Conservation (phyloP, 2,888 invertebrate species). For the Agrilus mali region DNA sequence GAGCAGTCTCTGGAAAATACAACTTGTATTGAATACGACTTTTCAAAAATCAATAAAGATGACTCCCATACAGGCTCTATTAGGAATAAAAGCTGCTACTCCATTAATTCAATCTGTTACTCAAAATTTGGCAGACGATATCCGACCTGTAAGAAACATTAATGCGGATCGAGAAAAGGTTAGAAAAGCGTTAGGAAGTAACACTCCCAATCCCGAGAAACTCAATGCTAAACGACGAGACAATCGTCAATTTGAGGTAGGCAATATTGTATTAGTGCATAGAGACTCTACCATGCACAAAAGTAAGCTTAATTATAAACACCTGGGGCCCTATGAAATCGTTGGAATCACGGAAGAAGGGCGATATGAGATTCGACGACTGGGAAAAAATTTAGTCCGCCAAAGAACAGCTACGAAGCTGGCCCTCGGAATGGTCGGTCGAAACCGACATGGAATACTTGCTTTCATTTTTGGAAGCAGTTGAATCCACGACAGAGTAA, state of each 20-base stretch:
- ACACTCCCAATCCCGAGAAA: conserved; percentile 3
- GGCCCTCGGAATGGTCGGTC: conserved; percentile 9
- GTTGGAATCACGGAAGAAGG: conserved; percentile 3
- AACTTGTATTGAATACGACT: conserved; percentile 4
- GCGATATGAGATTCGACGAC: conserved; percentile 8
- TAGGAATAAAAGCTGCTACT: conserved; percentile 4
- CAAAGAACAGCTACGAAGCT: conserved; percentile 8
- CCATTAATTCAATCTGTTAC: conserved; percentile 14
- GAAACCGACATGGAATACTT: conserved; percentile 1
- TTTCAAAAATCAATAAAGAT: conserved; percentile 2
- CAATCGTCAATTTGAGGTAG: conserved; percentile 7
- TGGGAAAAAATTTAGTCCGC: conserved; percentile 8
- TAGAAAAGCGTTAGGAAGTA: conserved; percentile 1
- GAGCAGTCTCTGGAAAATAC: conserved; percentile 6
- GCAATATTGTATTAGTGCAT: conserved; percentile 15
- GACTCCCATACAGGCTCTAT: background rate
- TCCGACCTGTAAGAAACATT: conserved; percentile 10
- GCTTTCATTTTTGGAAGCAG: background rate
- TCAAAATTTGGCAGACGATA: conserved; percentile 8
- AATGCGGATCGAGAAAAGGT: conserved; percentile 8
- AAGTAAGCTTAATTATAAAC: conserved; percentile 13
- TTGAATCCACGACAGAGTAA: background rate
- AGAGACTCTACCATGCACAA: conserved; percentile 14
- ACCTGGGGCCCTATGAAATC: conserved; percentile 13
- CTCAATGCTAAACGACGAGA: conserved; percentile 10